Evolutionary conservation across 2,113 vertebrate genomes (phyloP).

Genomic region (Oreochromis aureus): DNA sequence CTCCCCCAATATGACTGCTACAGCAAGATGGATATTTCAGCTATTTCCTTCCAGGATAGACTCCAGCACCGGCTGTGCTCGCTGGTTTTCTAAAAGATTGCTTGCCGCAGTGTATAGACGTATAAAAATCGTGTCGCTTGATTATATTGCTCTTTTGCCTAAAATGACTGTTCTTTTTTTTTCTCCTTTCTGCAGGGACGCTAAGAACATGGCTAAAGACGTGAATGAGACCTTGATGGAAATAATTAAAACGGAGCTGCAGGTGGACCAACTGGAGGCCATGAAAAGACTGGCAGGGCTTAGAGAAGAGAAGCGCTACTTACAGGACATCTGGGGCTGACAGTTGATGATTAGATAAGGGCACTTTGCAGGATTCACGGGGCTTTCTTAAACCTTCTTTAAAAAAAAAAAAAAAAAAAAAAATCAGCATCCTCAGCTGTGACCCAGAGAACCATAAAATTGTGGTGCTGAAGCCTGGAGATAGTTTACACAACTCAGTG

Average conservation of each 20-base stretch:
- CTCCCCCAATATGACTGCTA: conserved; percentile 1
- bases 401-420: neutral
- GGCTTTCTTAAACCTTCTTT: neutral
- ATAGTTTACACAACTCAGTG: conserved; percentile 23
- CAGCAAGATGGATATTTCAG: conserved; percentile 22
- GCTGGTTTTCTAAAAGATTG: neutral
- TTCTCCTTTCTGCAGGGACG: conserved; percentile 74
- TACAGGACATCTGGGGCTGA: conserved; percentile 94
- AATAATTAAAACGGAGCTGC: conserved; percentile 75
- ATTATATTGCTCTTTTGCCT: neutral
- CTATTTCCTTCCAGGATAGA: conserved; percentile 11
- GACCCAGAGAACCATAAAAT: conserved; percentile 27
- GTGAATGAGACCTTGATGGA: conserved; percentile 81
- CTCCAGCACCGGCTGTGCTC: neutral
- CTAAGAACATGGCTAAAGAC: conserved; percentile 94
- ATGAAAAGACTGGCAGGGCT: conserved; percentile 82
- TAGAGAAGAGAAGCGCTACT: conserved; percentile 84
- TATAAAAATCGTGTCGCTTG: neutral
- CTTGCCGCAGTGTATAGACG: neutral
- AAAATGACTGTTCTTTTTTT: neutral
- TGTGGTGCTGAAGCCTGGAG: conserved; percentile 11
- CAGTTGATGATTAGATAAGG: neutral
- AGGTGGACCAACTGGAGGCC: conserved; percentile 80
- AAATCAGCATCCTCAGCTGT: conserved; percentile 34
- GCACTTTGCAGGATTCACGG: neutral